Evolutionary conservation across 2,797 vertebrate genomes (phyloP), one percentile per base, ranked within the genome.

Genomic region (Adrianichthys oophorus): DNA sequence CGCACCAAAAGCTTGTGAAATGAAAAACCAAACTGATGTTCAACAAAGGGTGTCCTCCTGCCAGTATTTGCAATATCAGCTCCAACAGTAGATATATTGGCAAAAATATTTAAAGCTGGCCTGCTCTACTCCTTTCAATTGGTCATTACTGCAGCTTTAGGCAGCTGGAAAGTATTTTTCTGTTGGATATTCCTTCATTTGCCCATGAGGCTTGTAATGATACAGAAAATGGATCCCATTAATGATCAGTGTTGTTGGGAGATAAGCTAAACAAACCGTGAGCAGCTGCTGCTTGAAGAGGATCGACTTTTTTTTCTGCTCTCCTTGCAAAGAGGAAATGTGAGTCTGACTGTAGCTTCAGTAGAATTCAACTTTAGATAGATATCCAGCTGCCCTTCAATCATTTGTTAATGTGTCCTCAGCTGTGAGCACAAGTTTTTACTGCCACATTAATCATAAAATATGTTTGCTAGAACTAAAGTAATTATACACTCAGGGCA

Each of bases 21-120:
- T 70, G 77, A 83, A 77, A 79, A 76, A 80, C 56, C 8, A 82
- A 87, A 85, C 85, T 77, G 70, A 83, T 85, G 78, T 86, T 69
- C 75, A 74, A 52, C 45, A 74, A 78, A 79, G 59, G 67, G 61
- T 75, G 66, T 77, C 49, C 53, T 68, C 47, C 59, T 66, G 73
- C 76, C 84, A 74, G 79, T 44, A 47, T 45, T 48, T 63, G 72
- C 67, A 67, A 55, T 76, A 71, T 37, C 29, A 51, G 55, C 48
- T 69, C 59, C 73, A 67, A 76, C 62, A 32, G 48, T 61, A 45
- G 37, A 68, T 59, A 56, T 46, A 65, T 56, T 29, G 41, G 32
- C 46, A 18, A 52, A 56, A 47, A 56, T 19, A 42, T 68, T 19
- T 53, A 68, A 68, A 62, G 65, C 53, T 1, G 56, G 60, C 61